phyloP scores from a whole-genome alignment of 2,113 vertebrate species.

The Myanophis thanlyinensis region DNA sequence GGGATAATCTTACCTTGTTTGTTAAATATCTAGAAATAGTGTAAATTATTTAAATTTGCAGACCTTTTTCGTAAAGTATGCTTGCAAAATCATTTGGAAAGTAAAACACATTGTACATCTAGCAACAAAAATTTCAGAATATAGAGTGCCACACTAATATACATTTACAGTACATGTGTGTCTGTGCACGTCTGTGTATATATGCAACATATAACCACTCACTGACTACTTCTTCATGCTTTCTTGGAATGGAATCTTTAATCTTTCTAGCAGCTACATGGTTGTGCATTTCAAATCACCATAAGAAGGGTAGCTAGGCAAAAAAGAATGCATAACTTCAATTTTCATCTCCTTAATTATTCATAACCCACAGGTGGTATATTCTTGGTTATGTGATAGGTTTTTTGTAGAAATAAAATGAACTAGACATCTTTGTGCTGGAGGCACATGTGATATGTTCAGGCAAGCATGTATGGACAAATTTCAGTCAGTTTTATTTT shows the following conservation, averaged over 20 bases:
- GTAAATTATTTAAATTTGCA: constrained; percentile 33
- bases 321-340: background rate
- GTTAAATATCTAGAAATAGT: constrained; percentile 31
- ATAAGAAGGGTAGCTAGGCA: background rate
- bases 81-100: constrained; percentile 25
- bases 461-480: background rate
- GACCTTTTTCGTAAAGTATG: constrained; percentile 30
- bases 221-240: background rate
- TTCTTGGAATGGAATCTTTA: background rate
- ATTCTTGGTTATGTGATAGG: background rate
- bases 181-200: constrained; percentile 32
- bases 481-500: background rate
- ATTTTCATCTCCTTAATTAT: constrained; percentile 19
- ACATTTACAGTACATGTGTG: background rate
- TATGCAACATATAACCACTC: background rate
- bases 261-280: background rate
- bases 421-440: background rate
- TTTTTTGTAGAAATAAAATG: constrained; percentile 6
- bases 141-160: background rate
- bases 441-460: background rate
- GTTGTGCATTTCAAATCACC: constrained; percentile 7
- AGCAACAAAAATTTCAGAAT: background rate
- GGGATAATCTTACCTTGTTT: constrained; percentile 10
- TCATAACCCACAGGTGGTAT: constrained; percentile 1
- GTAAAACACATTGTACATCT: constrained; percentile 28